Evolutionary conservation across 2,113 vertebrate genomes (phyloP).

Genomic region (Marcusenius ussheri): DNA sequence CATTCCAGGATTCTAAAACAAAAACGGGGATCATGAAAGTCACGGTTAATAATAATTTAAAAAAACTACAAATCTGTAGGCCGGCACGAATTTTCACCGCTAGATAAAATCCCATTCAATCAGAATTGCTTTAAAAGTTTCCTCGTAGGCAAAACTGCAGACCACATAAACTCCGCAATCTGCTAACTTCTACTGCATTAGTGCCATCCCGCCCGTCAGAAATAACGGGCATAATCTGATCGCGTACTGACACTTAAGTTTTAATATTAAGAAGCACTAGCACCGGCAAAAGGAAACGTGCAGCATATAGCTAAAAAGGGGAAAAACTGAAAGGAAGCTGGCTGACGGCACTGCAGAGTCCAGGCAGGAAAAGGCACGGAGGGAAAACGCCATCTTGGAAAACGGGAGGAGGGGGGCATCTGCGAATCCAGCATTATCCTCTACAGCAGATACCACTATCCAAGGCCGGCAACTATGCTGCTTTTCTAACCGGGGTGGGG

Average conservation of each 20-base stretch:
- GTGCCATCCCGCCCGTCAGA: background rate
- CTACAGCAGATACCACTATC: background rate
- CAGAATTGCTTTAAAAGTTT: background rate
- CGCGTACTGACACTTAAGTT: background rate
- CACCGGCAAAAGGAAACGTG: background rate
- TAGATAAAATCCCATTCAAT: background rate
- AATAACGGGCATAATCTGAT: background rate
- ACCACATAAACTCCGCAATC: background rate
- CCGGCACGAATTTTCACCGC: background rate
- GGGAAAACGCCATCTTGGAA: constrained; percentile 66
- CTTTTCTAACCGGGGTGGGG: background rate
- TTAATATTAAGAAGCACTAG: background rate
- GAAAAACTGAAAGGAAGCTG: background rate
- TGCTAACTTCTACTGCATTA: background rate
- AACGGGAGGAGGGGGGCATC: constrained; percentile 39
- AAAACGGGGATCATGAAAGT: background rate
- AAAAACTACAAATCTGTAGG: background rate
- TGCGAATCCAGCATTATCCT: constrained; percentile 54
- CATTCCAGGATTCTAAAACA: background rate
- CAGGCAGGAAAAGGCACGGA: background rate
- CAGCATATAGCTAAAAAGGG: background rate
- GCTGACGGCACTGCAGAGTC: background rate
- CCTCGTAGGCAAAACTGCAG: background rate
- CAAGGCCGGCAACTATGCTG: background rate
- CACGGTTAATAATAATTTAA: background rate